phyloP scores from a whole-genome alignment of 2,888 invertebrate species.

The Orthosia incerta region DNA sequence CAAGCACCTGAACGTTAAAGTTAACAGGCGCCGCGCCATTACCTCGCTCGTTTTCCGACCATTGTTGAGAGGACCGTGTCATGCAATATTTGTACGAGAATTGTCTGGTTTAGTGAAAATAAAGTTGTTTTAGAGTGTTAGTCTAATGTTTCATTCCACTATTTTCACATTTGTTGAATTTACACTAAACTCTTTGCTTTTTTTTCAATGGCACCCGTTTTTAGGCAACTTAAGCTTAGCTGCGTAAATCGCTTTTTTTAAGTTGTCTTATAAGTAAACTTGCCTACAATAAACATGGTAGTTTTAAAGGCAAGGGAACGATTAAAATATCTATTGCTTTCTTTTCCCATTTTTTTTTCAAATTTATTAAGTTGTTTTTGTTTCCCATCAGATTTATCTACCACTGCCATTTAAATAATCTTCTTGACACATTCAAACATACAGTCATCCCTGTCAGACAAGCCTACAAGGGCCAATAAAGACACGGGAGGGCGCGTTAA shows the following conservation, averaged over 20 bases:
- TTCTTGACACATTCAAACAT: slow-evolving; percentile 63
- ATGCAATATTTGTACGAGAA: slow-evolving; percentile 37
- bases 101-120: not conserved
- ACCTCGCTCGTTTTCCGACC: slow-evolving; percentile 79
- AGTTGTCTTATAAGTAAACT: no score
- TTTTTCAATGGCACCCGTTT: no score
- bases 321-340: no score
- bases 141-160: not conserved
- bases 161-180: no score
- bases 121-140: not conserved
- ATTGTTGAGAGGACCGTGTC: slow-evolving; percentile 68
- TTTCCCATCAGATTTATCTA: not conserved
- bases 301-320: no score
- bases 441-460: slow-evolving; percentile 74
- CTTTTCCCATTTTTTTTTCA: not conserved
- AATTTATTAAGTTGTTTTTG: not conserved
- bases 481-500: slow-evolving; percentile 81
- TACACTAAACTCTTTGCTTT: no score
- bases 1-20: slow-evolving; percentile 75
- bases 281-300: no score
- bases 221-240: no score
- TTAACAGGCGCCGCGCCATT: slow-evolving; percentile 81
- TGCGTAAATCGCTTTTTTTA: no score
- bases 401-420: not conserved
- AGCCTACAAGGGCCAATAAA: slow-evolving; percentile 85